phyloP scores from a whole-genome alignment of 2,113 vertebrate species.

The Nothobranchius kuhntae region DNA sequence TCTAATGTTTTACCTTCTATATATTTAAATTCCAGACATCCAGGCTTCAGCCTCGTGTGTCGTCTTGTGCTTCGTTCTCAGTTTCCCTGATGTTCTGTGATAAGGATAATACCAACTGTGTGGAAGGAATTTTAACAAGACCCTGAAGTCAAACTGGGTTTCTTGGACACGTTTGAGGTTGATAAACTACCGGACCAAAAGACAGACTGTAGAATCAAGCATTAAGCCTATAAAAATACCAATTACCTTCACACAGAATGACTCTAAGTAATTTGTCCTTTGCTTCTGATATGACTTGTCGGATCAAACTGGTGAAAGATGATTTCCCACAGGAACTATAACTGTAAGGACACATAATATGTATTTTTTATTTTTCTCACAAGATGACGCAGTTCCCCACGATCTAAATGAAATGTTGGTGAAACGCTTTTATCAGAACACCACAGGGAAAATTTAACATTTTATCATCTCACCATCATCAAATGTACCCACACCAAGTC shows the following conservation, averaged over 20 bases:
- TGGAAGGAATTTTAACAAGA: background rate
- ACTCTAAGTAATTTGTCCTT: background rate
- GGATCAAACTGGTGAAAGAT: background rate
- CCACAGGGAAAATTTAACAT: background rate
- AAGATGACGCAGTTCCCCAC: background rate
- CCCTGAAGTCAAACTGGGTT: slow-evolving; percentile 7
- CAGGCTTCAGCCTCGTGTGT: background rate
- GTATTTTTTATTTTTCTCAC: background rate
- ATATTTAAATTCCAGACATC: too few relatives aligned
- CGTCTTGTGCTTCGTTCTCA: background rate
- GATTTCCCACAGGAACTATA: background rate
- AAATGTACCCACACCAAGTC: too few relatives aligned
- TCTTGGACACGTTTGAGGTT: background rate
- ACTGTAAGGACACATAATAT: background rate
- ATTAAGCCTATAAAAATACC: background rate
- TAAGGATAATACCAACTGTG: background rate
- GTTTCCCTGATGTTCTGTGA: background rate
- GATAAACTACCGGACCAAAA: background rate
- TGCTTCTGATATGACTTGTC: background rate
- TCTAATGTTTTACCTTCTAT: too few relatives aligned
- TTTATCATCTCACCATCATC: too few relatives aligned
- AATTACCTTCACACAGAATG: background rate
- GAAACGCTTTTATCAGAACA: background rate
- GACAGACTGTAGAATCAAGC: background rate
- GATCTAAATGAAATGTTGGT: background rate